Evolutionary conservation across 2,888 invertebrate genomes (phyloP).

Genomic region (Drosophila greeni): DNA sequence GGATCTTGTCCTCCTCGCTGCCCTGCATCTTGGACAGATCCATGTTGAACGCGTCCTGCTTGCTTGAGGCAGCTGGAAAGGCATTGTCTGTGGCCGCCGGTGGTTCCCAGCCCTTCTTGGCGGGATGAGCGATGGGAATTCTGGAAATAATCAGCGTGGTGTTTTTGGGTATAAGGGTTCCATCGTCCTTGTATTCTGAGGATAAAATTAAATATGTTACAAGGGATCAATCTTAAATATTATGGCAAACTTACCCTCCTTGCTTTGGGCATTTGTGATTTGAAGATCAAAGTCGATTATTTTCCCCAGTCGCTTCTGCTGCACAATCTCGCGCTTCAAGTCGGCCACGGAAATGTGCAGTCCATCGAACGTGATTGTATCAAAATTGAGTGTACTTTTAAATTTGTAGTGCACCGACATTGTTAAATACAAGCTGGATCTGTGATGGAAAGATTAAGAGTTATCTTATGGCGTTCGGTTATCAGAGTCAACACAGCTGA

Average conservation of each 20-base stretch:
- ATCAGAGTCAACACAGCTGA: conserved; percentile 12
- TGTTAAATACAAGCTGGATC: conserved; percentile 19
- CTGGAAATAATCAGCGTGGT: conserved; percentile 96
- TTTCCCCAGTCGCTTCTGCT: conserved; percentile 96
- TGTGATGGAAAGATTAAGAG: conserved; percentile 12
- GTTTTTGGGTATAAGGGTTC: conserved; percentile 96
- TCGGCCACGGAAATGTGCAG: conserved; percentile 97
- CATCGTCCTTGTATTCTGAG: conserved; percentile 94
- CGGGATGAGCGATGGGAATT: conserved; percentile 90
- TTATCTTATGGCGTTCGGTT: conserved; percentile 8
- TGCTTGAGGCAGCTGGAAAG: conserved; percentile 39
- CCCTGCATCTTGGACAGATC: conserved; percentile 94
- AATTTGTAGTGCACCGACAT: conserved; percentile 99
- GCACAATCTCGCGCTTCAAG: conserved; percentile 95
- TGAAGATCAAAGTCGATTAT: conserved; percentile 96
- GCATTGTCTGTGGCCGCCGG: conserved; percentile 76
- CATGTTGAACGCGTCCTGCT: conserved; percentile 82
- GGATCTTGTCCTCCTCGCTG: conserved; percentile 98
- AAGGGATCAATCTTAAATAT: background rate
- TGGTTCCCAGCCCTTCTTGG: conserved; percentile 87
- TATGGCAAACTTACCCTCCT: conserved; percentile 85
- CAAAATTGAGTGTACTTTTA: conserved; percentile 96
- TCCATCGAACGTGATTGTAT: conserved; percentile 98
- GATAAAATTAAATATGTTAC: background rate
- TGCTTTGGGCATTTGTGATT: conserved; percentile 97